phyloP scores from a whole-genome alignment of 2,888 invertebrate genomes.

The Steinernema carpocapsae region DNA sequence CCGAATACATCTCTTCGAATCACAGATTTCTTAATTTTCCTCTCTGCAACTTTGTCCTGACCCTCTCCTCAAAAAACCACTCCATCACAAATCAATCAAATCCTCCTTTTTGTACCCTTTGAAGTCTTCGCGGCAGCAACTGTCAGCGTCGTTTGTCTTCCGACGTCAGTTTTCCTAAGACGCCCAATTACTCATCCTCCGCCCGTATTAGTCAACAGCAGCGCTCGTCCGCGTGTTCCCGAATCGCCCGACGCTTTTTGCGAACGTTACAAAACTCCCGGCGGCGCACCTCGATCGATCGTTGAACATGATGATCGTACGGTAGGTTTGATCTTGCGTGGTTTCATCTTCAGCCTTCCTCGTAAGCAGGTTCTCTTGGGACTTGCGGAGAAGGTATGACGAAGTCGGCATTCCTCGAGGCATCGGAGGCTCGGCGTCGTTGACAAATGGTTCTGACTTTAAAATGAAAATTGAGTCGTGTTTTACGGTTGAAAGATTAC shows the following conservation, averaged over 20 bases:
- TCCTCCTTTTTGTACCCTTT: not conserved
- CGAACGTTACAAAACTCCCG: not conserved
- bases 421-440: not conserved
- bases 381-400: conserved; percentile 20
- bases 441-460: conserved; percentile 9
- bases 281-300: conserved; percentile 19
- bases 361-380: conserved; percentile 19
- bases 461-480: not conserved
- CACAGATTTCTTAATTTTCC: too few species aligned
- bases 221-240: conserved; percentile 3
- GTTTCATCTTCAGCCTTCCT: not conserved
- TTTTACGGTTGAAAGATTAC: not conserved
- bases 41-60: too few species aligned
- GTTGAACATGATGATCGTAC: conserved; percentile 31
- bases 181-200: conserved; percentile 19
- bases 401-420: conserved; percentile 27
- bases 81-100: too few species aligned
- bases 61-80: too few species aligned
- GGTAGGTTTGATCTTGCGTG: not conserved
- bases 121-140: not conserved
- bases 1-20: too few species aligned
- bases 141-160: not conserved
- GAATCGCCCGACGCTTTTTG: not conserved
- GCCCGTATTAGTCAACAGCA: conserved; percentile 28
- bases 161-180: not conserved